Evolutionary conservation across 1,140 invertebrate species (phyloP).

Genomic region (Megalopta genalis): DNA sequence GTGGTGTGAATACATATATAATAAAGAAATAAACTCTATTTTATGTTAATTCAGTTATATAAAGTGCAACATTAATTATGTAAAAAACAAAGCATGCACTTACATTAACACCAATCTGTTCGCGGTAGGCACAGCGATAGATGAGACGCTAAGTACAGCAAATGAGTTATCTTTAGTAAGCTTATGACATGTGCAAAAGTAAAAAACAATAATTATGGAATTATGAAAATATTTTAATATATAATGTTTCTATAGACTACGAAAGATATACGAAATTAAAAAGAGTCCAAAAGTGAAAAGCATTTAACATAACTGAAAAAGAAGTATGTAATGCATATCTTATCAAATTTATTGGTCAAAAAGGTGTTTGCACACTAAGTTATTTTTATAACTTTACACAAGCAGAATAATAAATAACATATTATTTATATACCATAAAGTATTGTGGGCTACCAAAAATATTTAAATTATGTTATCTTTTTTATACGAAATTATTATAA

Average conservation of each 20-base stretch:
- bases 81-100: conserved; percentile 77
- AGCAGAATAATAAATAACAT: no score
- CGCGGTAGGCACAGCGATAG: conserved; percentile 75
- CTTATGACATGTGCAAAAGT: conserved; percentile 53
- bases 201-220: conserved; percentile 35
- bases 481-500: no score
- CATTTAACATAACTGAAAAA: neutral
- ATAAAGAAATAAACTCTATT: conserved; percentile 30
- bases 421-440: no score
- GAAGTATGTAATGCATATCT: neutral
- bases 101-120: conserved; percentile 75
- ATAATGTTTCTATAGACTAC: conserved; percentile 12
- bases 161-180: conserved; percentile 67
- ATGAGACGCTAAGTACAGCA: conserved; percentile 75
- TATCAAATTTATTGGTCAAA: neutral
- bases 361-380: no score
- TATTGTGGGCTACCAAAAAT: no score
- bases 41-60: conserved; percentile 29
- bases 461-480: no score
- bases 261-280: conserved; percentile 15
- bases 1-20: neutral
- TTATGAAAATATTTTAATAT: conserved; percentile 12
- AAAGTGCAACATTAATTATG: conserved; percentile 35
- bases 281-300: neutral
- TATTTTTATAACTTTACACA: no score